phyloP scores from a whole-genome alignment of 2,113 vertebrate species.

The Notothenia rossii region DNA sequence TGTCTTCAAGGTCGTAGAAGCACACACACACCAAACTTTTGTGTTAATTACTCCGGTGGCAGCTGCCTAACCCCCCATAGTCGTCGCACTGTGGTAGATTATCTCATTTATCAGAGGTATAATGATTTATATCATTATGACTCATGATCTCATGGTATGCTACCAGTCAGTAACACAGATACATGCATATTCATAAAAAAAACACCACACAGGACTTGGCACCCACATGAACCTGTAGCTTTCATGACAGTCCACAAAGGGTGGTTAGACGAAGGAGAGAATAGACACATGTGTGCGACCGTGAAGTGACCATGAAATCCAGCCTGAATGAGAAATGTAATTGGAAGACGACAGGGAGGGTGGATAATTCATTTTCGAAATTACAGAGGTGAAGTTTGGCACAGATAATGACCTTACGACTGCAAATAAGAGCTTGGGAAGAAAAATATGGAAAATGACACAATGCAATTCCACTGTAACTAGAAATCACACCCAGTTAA shows the following conservation, averaged over 20 bases:
- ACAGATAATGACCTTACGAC: conserved; percentile 55
- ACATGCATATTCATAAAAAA: conserved; percentile 34
- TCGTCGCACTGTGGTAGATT: conserved; percentile 33
- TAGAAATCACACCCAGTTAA: conserved; percentile 64
- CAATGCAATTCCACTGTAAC: conserved; percentile 61
- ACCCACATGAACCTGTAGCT: conserved; percentile 3
- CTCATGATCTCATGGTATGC: background rate
- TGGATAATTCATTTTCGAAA: conserved; percentile 72
- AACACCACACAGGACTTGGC: conserved; percentile 25
- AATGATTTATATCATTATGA: conserved; percentile 49
- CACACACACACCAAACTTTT: conserved; percentile 34
- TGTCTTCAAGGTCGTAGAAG: conserved; percentile 71
- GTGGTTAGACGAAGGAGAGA: conserved; percentile 49
- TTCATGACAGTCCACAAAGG: conserved; percentile 40
- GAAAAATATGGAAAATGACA: conserved; percentile 36
- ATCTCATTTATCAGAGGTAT: conserved; percentile 52
- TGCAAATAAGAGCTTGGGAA: conserved; percentile 49
- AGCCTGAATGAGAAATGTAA: conserved; percentile 77
- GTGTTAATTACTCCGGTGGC: conserved; percentile 66
- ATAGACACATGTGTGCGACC: conserved; percentile 53
- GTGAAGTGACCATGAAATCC: conserved; percentile 78
- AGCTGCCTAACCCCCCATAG: conserved; percentile 35
- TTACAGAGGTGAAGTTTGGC: conserved; percentile 70
- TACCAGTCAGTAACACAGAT: background rate
- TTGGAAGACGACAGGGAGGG: conserved; percentile 65